These are phyloP conservation scores for Herminia tarsipennalis DNA, from an alignment of 2,888 invertebrate species.

Conservation along the genomic window DNA sequence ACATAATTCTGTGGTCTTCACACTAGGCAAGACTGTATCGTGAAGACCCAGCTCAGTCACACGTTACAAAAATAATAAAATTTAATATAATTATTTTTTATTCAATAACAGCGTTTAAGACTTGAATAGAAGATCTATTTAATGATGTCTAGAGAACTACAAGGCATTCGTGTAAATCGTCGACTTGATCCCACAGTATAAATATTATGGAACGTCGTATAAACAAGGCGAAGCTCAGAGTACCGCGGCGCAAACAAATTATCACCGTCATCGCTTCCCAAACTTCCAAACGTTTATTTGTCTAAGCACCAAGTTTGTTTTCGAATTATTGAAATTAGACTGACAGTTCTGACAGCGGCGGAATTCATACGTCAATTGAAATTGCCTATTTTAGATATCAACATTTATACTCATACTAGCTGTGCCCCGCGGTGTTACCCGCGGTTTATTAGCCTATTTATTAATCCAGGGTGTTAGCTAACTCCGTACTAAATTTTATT, in stretches of 20 bases:
- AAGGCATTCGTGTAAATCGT: constrained; percentile 56
- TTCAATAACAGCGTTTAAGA: neutral
- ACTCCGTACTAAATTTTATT: too few relatives aligned
- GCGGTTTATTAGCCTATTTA: too few relatives aligned
- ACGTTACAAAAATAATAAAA: too few relatives aligned
- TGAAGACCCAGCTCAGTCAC: too few relatives aligned
- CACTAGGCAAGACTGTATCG: too few relatives aligned
- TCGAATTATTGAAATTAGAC: constrained; percentile 46
- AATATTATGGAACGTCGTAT: constrained; percentile 66
- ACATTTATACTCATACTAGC: too few relatives aligned
- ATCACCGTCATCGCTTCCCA: constrained; percentile 60
- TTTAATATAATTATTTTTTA: too few relatives aligned
- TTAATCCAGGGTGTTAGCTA: too few relatives aligned
- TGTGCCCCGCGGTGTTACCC: too few relatives aligned
- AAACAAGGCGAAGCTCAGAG: constrained; percentile 52
- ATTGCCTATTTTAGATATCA: too few relatives aligned
- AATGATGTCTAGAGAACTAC: constrained; percentile 57
- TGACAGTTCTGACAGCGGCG: constrained; percentile 10
- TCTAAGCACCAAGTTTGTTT: constrained; percentile 45
- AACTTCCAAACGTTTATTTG: constrained; percentile 62
- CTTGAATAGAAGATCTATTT: constrained; percentile 32
- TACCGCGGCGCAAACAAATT: constrained; percentile 70
- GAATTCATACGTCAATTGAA: too few relatives aligned
- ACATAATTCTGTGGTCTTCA: too few relatives aligned
- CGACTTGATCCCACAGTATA: constrained; percentile 64